phyloP scores from a whole-genome alignment of 35 echinoderm and acorn worm species.

The Ophioderma brevispina region DNA sequence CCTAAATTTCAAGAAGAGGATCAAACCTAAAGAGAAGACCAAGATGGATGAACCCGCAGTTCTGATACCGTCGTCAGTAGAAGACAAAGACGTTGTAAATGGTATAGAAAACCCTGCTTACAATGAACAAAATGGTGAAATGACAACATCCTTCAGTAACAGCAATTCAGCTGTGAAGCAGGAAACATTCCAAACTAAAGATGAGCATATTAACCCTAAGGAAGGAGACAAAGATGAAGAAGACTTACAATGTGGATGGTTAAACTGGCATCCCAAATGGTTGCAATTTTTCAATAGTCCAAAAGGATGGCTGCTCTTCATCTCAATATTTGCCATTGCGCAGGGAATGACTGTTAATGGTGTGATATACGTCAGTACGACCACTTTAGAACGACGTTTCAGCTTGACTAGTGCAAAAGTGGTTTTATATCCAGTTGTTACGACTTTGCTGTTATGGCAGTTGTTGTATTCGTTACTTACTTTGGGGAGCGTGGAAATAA shows the following conservation, averaged over 20 bases:
- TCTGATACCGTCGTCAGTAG: neutral
- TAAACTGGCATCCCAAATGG: constrained; percentile 38
- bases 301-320: constrained; percentile 85
- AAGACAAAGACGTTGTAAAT: neutral
- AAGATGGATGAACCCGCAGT: neutral
- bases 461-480: constrained; percentile 92
- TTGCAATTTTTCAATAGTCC: constrained; percentile 73
- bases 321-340: constrained; percentile 72
- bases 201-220: too few species aligned
- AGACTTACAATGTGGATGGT: constrained; percentile 57
- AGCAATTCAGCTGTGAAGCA: neutral
- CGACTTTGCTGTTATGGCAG: constrained; percentile 86
- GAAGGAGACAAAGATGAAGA: constrained; percentile 32
- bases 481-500: constrained; percentile 89
- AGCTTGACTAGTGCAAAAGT: constrained; percentile 77
- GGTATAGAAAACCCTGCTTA: neutral
- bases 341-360: constrained; percentile 97
- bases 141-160: neutral
- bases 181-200: neutral
- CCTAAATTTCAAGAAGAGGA: too few species aligned
- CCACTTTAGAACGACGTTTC: constrained; percentile 82
- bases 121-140: neutral
- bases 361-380: constrained; percentile 85
- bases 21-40: neutral
- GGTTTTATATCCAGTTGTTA: constrained; percentile 92